A percentile compares a stretch with the other conserved stretches of the same genome.
Evolutionary conservation across 2,797 vertebrate species (phyloP).

Genomic region (Propithecus deckenii): DNA sequence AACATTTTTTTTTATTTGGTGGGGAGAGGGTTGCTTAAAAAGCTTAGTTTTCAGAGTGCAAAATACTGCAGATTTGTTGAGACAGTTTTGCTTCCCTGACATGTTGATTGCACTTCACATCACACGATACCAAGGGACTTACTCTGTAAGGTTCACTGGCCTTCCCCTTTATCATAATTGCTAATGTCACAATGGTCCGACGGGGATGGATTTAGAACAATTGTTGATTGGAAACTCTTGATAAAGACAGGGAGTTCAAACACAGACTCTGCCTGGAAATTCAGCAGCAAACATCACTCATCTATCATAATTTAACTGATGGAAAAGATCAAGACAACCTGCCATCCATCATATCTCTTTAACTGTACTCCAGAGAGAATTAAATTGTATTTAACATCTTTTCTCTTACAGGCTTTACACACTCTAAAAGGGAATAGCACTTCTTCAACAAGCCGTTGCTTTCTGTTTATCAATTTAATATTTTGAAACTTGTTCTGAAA

Average conservation of each 20-base stretch:
- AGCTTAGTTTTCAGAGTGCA: constrained; percentile 52
- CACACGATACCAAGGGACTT: constrained; percentile 39
- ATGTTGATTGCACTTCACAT: constrained; percentile 57
- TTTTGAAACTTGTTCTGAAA: constrained; percentile 75
- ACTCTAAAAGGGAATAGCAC: constrained; percentile 63
- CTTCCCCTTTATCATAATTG: constrained; percentile 87
- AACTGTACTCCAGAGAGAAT: constrained; percentile 86
- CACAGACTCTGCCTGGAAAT: constrained; percentile 82
- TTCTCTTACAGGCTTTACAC: constrained; percentile 74
- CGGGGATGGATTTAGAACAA: constrained; percentile 87
- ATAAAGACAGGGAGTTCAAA: constrained; percentile 85
- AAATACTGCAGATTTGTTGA: constrained; percentile 17
- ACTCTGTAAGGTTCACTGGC: constrained; percentile 77
- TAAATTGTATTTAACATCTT: constrained; percentile 87
- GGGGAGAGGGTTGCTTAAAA: background rate
- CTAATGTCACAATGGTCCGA: constrained; percentile 82
- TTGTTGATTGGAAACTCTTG: constrained; percentile 87
- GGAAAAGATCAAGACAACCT: constrained; percentile 87
- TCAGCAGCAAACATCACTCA: constrained; percentile 86
- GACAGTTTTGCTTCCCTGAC: constrained; percentile 18
- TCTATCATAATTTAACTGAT: constrained; percentile 92
- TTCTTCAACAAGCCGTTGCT: constrained; percentile 67
- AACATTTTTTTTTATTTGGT: constrained; percentile 31
- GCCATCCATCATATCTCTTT: constrained; percentile 89
- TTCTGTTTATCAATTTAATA: constrained; percentile 67